Evolutionary conservation across 1,140 invertebrate species (phyloP).

Genomic region (Heliothis virescens): DNA sequence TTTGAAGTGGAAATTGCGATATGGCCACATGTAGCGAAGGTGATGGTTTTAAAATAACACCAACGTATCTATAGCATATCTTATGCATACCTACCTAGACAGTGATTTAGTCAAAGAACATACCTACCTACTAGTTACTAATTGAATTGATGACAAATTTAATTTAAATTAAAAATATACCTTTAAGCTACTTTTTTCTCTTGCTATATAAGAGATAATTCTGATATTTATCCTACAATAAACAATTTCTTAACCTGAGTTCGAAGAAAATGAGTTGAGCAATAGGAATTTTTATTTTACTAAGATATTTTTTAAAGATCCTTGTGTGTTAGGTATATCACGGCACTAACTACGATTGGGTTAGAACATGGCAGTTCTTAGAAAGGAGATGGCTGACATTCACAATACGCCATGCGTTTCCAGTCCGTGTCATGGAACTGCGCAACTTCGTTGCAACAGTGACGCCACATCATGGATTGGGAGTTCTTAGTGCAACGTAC

Average conservation of each 20-base stretch:
- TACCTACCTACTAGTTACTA: too few relatives aligned
- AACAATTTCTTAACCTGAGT: too few relatives aligned
- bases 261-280: too few relatives aligned
- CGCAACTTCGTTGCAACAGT: conserved; percentile 61
- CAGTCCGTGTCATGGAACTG: conserved; percentile 68
- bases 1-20: conserved; percentile 76
- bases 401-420: conserved; percentile 71
- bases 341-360: conserved; percentile 69
- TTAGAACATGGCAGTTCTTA: conserved; percentile 75
- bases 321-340: conserved; percentile 67
- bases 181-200: too few relatives aligned
- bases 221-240: too few relatives aligned
- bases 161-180: too few relatives aligned
- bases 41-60: conserved; percentile 32
- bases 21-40: conserved; percentile 77
- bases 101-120: too few relatives aligned
- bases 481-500: conserved; percentile 66
- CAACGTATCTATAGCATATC: background rate
- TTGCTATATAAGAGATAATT: too few relatives aligned
- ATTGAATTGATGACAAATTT: too few relatives aligned
- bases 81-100: too few relatives aligned
- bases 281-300: too few relatives aligned
- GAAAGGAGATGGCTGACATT: conserved; percentile 75
- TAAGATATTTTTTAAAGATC: too few relatives aligned
- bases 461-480: conserved; percentile 59